Evolutionary conservation across 2,888 invertebrate genomes (phyloP), one percentile per base, ranked within the genome.

Genomic region (Timema podura): DNA sequence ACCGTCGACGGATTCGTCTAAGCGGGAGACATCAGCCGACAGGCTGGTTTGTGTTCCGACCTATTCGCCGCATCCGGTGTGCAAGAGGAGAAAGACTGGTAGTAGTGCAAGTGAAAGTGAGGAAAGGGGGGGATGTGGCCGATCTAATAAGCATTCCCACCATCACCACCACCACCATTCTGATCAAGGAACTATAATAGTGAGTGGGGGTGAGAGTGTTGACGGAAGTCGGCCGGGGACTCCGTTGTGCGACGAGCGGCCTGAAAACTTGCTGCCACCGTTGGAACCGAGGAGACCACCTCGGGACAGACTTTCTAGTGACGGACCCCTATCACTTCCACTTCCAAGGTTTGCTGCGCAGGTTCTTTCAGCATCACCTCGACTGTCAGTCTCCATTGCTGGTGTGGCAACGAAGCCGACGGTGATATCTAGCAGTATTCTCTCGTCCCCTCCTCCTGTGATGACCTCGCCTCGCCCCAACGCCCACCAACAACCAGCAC

Each of bases 271-370:
- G 73, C 82, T 85, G 72, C 92, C 92, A 10, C 92, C 92, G 10
- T 86, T 86, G 72, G 92, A 93, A 80, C 93, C 93, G 30, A 86
- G 93, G 71, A 86, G 92, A 65, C 84, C 88, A 77, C 87, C 87
- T 6, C 81, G 84, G 76, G 85, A 89, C 83, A 77, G 85, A 86
- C 74, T 83, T 85, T 79, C 85, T 86, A 85, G 81, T 79, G 86
- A 81, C 72, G 87, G 89, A 13, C 92, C 94, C 48, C 86, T 95
- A 81, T 90, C 91, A 77, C 83, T 96, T 77, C 95, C 96, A 44
- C 83, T 96, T 76, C 96, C 96, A 57, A 90, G 92, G 82, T 96
- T 96, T 81, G 96, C 95, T 16, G 87, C 90, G 71, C 88, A 88
- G 79, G 85, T 91, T 77, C 81, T 83, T 79, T 76, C 84, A 9